These are phyloP conservation scores for Hyaena hyaena DNA, from an alignment of 2,113 vertebrate genomes.

Conservation along the genomic window DNA sequence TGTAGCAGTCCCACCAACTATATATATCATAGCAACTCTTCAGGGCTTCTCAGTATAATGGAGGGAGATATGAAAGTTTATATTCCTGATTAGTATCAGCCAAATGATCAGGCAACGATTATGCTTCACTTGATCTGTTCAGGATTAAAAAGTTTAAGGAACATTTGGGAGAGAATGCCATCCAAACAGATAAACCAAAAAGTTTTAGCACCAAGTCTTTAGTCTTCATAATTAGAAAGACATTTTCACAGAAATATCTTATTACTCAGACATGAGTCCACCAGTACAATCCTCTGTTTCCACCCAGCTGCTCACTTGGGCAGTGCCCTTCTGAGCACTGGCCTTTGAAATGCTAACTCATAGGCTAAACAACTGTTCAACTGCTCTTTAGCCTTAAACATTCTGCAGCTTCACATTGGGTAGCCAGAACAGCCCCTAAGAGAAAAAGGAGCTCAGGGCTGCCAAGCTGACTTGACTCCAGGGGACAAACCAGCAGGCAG, in stretches of 20 bases:
- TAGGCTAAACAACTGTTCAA: constrained; percentile 48
- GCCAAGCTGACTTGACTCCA: background rate
- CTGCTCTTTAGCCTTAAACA: constrained; percentile 31
- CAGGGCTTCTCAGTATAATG: background rate
- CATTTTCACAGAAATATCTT: constrained; percentile 20
- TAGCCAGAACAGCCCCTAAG: background rate
- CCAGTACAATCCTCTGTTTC: background rate
- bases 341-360: constrained; percentile 70
- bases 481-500: background rate
- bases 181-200: background rate
- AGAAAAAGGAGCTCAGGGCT: background rate
- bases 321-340: background rate
- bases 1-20: background rate
- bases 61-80: background rate
- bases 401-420: background rate
- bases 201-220: background rate
- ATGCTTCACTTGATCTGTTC: background rate
- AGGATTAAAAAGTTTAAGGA: background rate
- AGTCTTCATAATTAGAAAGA: background rate
- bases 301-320: constrained; percentile 9
- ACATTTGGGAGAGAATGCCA: background rate
- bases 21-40: background rate
- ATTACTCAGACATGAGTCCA: background rate
- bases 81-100: background rate
- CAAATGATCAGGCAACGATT: background rate